Percentiles rank a stretch among this genome's conserved stretches.
Conservation (phyloP, 2,113 vertebrate genomes). For the Hypanus sabinus region DNA sequence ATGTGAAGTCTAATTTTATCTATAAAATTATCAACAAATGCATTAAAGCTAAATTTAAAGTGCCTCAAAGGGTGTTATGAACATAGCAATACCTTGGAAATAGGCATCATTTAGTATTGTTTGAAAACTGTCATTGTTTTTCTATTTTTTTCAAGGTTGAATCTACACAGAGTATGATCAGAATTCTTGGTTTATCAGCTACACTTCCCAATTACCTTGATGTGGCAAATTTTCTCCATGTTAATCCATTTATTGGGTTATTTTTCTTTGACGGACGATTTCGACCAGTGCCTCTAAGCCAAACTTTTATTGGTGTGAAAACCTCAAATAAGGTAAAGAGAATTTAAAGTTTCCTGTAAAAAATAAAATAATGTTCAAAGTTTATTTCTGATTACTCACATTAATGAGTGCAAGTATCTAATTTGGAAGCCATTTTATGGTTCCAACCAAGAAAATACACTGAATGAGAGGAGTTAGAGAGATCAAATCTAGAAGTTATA, state of each 20-base stretch:
- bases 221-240: conserved; percentile 85
- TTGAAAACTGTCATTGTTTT: not conserved
- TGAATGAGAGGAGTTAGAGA: not conserved
- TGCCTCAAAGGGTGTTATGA: not conserved
- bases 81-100: not conserved
- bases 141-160: conserved; percentile 69
- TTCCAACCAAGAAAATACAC: not conserved
- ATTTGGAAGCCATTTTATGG: not conserved
- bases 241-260: conserved; percentile 90
- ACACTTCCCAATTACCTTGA: conserved; percentile 95
- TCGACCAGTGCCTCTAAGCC: conserved; percentile 88
- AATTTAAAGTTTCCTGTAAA: not conserved
- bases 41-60: not conserved
- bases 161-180: conserved; percentile 96
- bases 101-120: not conserved
- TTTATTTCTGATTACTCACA: not conserved
- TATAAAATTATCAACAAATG: not conserved
- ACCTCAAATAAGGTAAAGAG: conserved; percentile 77
- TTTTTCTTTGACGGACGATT: conserved; percentile 95
- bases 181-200: conserved; percentile 92
- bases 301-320: conserved; percentile 92
- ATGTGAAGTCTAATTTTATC: not conserved
- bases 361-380: not conserved
- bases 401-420: not conserved
- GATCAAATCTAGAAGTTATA: not conserved